Percentiles rank a stretch among this genome's conserved stretches.
These are phyloP conservation scores for Anabas testudineus DNA, from an alignment of 2,797 vertebrate genomes.

Conservation along the genomic window DNA sequence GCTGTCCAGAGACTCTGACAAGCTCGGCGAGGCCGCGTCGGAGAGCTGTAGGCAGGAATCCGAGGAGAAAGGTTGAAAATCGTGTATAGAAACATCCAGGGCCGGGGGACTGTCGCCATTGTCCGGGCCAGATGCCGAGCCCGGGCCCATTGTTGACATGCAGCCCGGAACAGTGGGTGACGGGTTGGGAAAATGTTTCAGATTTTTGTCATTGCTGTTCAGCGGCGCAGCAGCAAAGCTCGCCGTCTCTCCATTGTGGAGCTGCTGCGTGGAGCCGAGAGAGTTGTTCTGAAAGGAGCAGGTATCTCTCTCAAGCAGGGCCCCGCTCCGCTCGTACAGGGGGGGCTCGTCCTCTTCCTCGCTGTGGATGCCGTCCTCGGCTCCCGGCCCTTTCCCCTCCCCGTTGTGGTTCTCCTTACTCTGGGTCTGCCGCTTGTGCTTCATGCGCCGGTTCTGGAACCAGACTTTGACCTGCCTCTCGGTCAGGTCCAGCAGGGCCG, in stretches of 20 bases:
- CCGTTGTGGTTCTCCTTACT: constrained; percentile 96
- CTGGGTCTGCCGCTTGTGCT: constrained; percentile 98
- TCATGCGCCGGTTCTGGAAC: constrained; percentile 99
- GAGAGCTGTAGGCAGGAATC: constrained; percentile 98
- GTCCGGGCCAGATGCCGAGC: constrained; percentile 96
- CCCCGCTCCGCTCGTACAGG: constrained; percentile 91
- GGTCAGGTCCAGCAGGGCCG: constrained; percentile 96
- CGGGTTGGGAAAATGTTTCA: constrained; percentile 99
- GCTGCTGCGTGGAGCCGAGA: constrained; percentile 89
- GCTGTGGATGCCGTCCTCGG: constrained; percentile 90
- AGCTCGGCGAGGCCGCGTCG: constrained; percentile 94
- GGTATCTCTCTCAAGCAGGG: constrained; percentile 95
- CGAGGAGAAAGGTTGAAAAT: constrained; percentile 96
- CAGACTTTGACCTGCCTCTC: constrained; percentile 99
- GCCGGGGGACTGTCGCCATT: constrained; percentile 95
- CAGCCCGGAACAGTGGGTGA: constrained; percentile 98
- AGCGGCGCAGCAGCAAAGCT: constrained; percentile 92
- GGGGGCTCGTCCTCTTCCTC: constrained; percentile 90
- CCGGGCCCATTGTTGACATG: constrained; percentile 97
- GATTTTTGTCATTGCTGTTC: constrained; percentile 99
- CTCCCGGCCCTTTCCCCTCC: constrained; percentile 88
- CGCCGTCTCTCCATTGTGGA: constrained; percentile 93
- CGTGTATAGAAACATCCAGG: constrained; percentile 97
- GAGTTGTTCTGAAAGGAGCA: constrained; percentile 96
- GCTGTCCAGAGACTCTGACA: constrained; percentile 96